Evolutionary conservation across 2,113 vertebrate genomes (phyloP).

Genomic region (Heterochromis multidens): DNA sequence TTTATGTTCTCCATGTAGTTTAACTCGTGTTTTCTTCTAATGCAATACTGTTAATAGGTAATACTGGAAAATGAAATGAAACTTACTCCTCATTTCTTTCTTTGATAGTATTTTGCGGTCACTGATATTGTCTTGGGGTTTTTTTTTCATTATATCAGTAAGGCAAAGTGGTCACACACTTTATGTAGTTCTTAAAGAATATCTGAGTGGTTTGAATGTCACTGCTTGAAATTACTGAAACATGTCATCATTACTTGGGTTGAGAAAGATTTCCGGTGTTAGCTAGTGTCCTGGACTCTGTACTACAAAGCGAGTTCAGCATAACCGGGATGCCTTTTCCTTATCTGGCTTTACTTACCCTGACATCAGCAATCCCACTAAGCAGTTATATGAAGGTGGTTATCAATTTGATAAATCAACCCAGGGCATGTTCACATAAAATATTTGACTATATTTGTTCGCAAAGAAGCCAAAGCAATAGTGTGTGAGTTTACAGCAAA

Average conservation of each 20-base stretch:
- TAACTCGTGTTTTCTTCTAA: neutral
- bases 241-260: too few relatives aligned
- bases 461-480: too few relatives aligned
- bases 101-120: neutral
- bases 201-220: neutral
- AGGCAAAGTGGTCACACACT: neutral
- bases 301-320: neutral
- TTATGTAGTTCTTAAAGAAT: too few relatives aligned
- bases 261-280: too few relatives aligned
- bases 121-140: neutral
- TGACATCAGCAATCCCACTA: neutral
- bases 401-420: too few relatives aligned
- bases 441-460: too few relatives aligned
- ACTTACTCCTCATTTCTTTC: neutral
- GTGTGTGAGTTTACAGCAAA: too few relatives aligned
- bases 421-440: too few relatives aligned
- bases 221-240: neutral
- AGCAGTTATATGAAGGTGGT: neutral
- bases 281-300: too few relatives aligned
- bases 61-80: neutral
- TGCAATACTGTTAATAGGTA: neutral
- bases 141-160: neutral
- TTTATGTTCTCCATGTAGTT: neutral
- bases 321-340: neutral
- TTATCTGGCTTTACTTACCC: neutral